Percentiles rank a stretch among this genome's conserved stretches.
Conservation (phyloP, 2,113 vertebrate species). For the Lanius collurio region DNA sequence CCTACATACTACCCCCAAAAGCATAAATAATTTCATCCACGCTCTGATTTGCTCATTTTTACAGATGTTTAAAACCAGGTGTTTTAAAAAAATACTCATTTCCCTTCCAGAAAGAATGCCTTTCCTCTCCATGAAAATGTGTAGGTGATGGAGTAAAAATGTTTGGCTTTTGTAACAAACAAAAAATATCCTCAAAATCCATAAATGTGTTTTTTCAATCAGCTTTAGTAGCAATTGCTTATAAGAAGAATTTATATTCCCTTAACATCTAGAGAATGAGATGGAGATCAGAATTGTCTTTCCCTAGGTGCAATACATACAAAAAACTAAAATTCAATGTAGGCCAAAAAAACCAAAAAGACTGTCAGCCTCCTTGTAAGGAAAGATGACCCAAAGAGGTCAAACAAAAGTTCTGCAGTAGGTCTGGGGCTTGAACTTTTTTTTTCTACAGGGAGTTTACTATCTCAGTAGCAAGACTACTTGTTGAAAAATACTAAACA, state of each 20-base stretch:
- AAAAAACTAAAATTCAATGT: background rate
- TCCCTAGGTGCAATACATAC: background rate
- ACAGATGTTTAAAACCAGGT: background rate
- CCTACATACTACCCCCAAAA: background rate
- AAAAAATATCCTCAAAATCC: background rate
- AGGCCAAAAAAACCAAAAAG: accelerated
- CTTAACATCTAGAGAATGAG: background rate
- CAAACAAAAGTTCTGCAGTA: background rate
- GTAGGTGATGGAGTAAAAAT: background rate
- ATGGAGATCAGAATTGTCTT: background rate
- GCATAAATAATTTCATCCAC: background rate
- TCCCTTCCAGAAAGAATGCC: background rate
- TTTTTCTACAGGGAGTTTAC: background rate
- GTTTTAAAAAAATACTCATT: background rate
- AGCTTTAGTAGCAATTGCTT: background rate
- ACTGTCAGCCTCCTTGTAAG: background rate
- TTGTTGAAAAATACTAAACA: background rate
- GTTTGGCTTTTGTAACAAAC: background rate
- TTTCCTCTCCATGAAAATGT: background rate
- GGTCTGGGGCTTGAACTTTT: background rate
- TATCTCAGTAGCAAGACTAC: background rate
- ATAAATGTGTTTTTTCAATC: background rate
- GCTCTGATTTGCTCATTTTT: background rate
- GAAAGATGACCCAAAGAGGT: background rate
- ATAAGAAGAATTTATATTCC: background rate